Base-by-base conservation (phyloP, 2,888 invertebrate genomes). In the Ophion costatus region DNA sequence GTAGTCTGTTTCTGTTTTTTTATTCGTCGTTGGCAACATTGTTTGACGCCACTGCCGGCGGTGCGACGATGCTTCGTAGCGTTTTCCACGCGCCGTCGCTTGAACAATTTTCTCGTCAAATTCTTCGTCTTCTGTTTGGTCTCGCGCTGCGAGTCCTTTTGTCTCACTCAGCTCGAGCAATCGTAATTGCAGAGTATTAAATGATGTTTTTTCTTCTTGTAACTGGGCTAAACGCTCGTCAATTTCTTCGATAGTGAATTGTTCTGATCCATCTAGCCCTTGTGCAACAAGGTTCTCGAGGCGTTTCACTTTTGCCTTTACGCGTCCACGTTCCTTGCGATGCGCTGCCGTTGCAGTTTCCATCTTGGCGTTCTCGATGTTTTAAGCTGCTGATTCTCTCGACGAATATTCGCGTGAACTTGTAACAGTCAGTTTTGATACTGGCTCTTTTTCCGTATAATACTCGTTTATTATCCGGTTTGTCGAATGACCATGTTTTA, bases 311-410 rank as follows among this genome's bases (percentile, higher is more conserved):
- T 51, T 73, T 14, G 42, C 74, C 42, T 80, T 80, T 0, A 20
- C 64, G 66, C 33, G 51, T 51, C 74, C 74, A 29, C 64, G 64
- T 64, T 64, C 64, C 64, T 64, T 80, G 66, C 74, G 80, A 66
- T 10, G 7, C 38, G 80, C 66, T 66, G 66, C 38, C 33, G 17
- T 5, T n/a, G 57, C 66, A 66, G 74, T 57, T 0, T 74, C 80
- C 67, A 74, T 80, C 74, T 80, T 80, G 71, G 45, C 66, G 63
- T 71, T 79, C 74, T 71, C 33, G 63, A 71, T 51, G 61, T 70
- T 63, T 79, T 71, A 71, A 71, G 29, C 14, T 45, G 59, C 17
- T 67, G 2, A 63, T 56, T 42, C 42, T 74, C 74, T 74, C 29
- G 80, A 56, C 22, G 59, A 64, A 74, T 64, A 74, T 63, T 64